Base-by-base conservation (phyloP, 2,888 invertebrate species). In the Coleophora flavipennella region DNA sequence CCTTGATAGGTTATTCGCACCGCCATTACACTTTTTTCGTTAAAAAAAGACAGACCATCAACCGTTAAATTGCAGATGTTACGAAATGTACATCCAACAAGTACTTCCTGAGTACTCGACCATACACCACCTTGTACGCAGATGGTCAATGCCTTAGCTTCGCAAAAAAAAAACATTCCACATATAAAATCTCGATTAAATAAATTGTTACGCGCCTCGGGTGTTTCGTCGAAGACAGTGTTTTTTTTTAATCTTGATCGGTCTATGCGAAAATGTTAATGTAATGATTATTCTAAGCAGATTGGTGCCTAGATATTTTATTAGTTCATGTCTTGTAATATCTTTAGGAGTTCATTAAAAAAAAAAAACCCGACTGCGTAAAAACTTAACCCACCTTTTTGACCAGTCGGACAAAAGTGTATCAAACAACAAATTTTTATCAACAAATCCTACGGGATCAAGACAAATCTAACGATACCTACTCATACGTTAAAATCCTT, bases 121-220 rank as follows among this genome's bases (percentile, higher is more conserved):
- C 61, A 61, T 67, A 68, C 60, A 51, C 63, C 76, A 77, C 75
- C 76, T 75, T 76, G 67, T 62, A 62, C 55, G 72, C 75, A 76
- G 71, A 73, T 75, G 75, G 65, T 50, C 41, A 50, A 42, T 53
- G 36, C 43, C 48, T 44, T 40, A 46, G 42, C 40, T 35, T 36
- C 40, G 41, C 41, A 36, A 46, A 46, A 54, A 53, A 57, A 57
- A 50, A 53, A 54, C 49, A 48, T 49, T 51, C 51, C 46, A 48
- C 56, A 51, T 48, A 45, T 55, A 48, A 58, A 69, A 73, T 72
- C 69, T 62, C 64, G 64, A 65, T 68, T 62, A 58, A 72, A 77
- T 77, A 72, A 78, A 79, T 75, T 70, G 69, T 72, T 68, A 61
- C 63, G 65, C 76, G 67, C 79, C 69, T 53, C 42, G 45, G 61